Percentiles rank a stretch among this genome's conserved stretches.
phyloP scores from a whole-genome alignment of 2,113 vertebrate genomes.

The Miniopterus natalensis region DNA sequence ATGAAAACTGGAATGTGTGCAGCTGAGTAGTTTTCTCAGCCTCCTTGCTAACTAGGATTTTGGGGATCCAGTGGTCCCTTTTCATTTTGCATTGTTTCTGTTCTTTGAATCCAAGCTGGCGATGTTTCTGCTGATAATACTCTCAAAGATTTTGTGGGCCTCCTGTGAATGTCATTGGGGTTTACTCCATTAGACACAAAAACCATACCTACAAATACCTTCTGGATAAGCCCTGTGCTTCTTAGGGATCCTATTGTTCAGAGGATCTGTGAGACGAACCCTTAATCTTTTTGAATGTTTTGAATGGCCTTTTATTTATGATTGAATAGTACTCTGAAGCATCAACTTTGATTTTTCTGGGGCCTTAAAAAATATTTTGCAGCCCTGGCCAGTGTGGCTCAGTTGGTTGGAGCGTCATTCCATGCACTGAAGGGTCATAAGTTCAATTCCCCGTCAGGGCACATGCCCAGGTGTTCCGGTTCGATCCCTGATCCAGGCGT shows the following conservation, averaged over 20 bases:
- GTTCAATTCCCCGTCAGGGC: no score
- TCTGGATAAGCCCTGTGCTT: background rate
- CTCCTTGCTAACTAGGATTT: conserved; percentile 9
- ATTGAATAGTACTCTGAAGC: background rate
- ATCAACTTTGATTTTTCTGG: background rate
- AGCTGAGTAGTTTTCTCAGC: conserved; percentile 13
- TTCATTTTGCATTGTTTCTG: background rate
- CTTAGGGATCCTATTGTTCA: background rate
- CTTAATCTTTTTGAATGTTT: conserved; percentile 27
- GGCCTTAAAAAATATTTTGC: background rate
- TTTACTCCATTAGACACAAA: background rate
- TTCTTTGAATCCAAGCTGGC: background rate
- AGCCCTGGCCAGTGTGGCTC: background rate
- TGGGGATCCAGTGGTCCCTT: background rate
- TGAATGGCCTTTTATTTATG: background rate
- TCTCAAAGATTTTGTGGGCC: background rate
- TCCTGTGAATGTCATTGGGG: background rate
- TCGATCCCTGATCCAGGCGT: background rate
- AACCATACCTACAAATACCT: background rate
- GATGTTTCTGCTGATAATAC: conserved; percentile 32
- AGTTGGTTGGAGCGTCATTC: background rate
- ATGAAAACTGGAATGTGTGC: background rate
- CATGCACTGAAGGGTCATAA: background rate
- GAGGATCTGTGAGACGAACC: background rate
- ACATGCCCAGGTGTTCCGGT: background rate